A percentile compares a stretch with the other conserved stretches of the same genome.
These are phyloP conservation scores for Mesorhabditis spiculigera DNA, from an alignment of 2,888 invertebrate species.

Conservation along the genomic window DNA sequence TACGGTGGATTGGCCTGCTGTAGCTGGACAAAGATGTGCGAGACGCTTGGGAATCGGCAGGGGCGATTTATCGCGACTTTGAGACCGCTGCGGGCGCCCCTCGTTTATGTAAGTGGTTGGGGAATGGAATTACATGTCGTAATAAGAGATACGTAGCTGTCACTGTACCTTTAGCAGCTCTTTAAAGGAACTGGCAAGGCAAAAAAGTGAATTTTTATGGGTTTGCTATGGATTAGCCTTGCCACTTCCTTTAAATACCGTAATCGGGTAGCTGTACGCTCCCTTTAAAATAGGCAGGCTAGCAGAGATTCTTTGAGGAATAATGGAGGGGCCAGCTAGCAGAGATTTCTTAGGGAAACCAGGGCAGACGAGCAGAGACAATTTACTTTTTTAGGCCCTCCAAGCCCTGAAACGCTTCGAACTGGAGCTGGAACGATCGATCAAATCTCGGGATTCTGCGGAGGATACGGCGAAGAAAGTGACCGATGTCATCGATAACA, in stretches of 20 bases:
- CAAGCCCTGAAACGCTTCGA: constrained; percentile 28
- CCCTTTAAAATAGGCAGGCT: too few species aligned
- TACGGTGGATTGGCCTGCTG: constrained; percentile 11
- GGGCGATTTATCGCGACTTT: constrained; percentile 29
- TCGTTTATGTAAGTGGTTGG: constrained; percentile 19
- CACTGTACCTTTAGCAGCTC: neutral
- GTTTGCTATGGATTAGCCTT: too few species aligned
- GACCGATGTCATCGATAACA: constrained; percentile 18
- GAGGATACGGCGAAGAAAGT: constrained; percentile 18
- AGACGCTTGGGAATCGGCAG: constrained; percentile 41
- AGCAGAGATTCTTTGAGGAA: too few species aligned
- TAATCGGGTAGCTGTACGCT: too few species aligned
- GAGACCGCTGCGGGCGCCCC: constrained; percentile 27
- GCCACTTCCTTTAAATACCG: too few species aligned
- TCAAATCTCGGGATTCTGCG: constrained; percentile 18
- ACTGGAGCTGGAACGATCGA: constrained; percentile 27
- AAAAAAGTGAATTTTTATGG: too few species aligned
- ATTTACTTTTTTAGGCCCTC: constrained; percentile 17
- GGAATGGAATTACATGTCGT: too few species aligned
- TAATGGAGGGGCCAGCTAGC: too few species aligned
- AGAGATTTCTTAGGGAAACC: too few species aligned
- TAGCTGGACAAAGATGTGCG: constrained; percentile 32
- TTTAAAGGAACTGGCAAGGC: too few species aligned
- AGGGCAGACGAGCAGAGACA: too few species aligned
- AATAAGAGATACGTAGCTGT: too few species aligned